These are phyloP conservation scores for Ctenosaura bakeri DNA, from an alignment of 2,797 vertebrate species.

Conservation along the genomic window DNA sequence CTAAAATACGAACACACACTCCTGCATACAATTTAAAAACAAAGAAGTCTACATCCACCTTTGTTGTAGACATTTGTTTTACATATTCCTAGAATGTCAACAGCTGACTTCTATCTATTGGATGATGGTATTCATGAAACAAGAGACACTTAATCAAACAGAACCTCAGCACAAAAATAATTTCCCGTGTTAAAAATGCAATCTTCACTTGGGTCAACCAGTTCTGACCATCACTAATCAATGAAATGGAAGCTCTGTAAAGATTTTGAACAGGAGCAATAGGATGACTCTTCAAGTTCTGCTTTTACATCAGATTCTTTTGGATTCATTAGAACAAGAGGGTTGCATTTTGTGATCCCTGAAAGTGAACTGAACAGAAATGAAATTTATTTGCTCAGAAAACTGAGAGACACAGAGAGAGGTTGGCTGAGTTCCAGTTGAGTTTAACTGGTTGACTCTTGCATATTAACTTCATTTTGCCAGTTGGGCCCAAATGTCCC, in stretches of 20 bases:
- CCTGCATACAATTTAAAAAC: conserved; percentile 39
- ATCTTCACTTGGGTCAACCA: conserved; percentile 8
- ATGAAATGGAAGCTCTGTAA: conserved; percentile 6
- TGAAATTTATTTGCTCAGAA: background rate
- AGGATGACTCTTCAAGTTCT: background rate
- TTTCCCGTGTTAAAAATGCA: background rate
- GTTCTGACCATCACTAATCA: conserved; percentile 17
- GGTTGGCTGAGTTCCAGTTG: conserved; percentile 44
- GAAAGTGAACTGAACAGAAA: background rate
- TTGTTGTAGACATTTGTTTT: conserved; percentile 25
- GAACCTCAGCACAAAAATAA: background rate
- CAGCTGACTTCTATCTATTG: conserved; percentile 30
- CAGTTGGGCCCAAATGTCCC: accelerated
- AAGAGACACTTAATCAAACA: background rate
- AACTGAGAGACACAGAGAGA: background rate
- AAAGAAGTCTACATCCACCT: conserved; percentile 36
- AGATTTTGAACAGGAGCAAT: background rate
- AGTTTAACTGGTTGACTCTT: conserved; percentile 4
- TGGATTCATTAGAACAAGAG: conserved; percentile 4
- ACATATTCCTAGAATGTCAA: conserved; percentile 20
- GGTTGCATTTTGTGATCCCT: background rate
- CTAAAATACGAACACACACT: conserved; percentile 52
- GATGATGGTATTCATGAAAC: conserved; percentile 45
- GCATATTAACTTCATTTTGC: conserved; percentile 38
- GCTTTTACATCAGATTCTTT: background rate